These are phyloP conservation scores for Drosophila kohkoa DNA, from an alignment of 1,140 invertebrate genomes.

Conservation along the genomic window DNA sequence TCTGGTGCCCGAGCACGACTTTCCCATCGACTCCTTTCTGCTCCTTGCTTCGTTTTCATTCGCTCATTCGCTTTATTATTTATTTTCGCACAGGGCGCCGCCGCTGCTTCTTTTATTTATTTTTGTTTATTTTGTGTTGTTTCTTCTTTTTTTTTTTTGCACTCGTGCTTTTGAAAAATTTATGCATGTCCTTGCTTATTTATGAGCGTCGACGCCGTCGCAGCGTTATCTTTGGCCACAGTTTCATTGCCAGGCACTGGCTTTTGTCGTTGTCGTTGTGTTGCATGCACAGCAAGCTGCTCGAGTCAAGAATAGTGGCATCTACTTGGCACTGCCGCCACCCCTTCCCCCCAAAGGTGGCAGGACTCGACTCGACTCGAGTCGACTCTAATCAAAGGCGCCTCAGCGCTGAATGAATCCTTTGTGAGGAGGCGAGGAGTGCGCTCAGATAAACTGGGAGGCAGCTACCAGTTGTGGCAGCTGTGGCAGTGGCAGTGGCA, in stretches of 20 bases:
- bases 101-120: slow-evolving; percentile 44
- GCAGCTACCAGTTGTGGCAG: not conserved
- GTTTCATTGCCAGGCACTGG: slow-evolving; percentile 74
- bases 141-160: slow-evolving; percentile 49
- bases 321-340: not conserved
- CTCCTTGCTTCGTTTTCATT: slow-evolving; percentile 4
- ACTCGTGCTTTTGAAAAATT: slow-evolving; percentile 75
- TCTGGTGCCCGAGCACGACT: slow-evolving; percentile 42
- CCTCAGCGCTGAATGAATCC: slow-evolving; percentile 78
- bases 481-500: slow-evolving; percentile 4
- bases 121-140: slow-evolving; percentile 47
- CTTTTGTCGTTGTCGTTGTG: slow-evolving; percentile 24
- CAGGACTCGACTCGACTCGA: slow-evolving; percentile 51
- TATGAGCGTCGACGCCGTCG: slow-evolving; percentile 73
- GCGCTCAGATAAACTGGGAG: slow-evolving; percentile 72
- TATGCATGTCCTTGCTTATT: slow-evolving; percentile 84
- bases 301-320: slow-evolving; percentile 55
- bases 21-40: not conserved
- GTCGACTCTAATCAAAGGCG: slow-evolving; percentile 78
- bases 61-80: slow-evolving; percentile 65
- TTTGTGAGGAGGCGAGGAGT: slow-evolving; percentile 63
- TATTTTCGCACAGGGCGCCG: slow-evolving; percentile 49
- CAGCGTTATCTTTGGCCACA: slow-evolving; percentile 76
- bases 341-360: slow-evolving; percentile 65
- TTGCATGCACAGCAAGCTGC: slow-evolving; percentile 11